Base-by-base conservation (phyloP, 2,888 invertebrate genomes). In the Drosophila pseudotakahashii region DNA sequence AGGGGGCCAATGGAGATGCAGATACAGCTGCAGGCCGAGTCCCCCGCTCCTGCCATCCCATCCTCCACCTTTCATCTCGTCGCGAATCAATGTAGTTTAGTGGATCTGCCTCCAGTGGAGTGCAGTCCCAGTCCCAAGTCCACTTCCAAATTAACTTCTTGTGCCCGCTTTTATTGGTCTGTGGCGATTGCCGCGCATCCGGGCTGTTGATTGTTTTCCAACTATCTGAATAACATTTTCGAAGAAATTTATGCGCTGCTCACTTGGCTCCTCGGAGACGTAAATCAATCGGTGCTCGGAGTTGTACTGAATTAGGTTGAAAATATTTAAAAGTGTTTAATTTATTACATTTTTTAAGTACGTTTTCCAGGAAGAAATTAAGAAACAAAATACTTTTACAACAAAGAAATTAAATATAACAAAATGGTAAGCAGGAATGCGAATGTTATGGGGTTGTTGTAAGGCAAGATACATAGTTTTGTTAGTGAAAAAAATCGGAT, bases 71-170 rank as follows among this genome's bases (percentile, higher is more conserved):
- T 14, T 16, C 47, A 10, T 32, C 32, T 32, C 16, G 5, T 11
- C 13, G 26, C n/a, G 10, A 67, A 32, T 44, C 42, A 30, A 34
- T 61, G 47, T 48, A 26, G 26, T 37, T 42, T 11, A 13, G 14
- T 14, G 52, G 39, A 59, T 59, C 57, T 32, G 57, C 13, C 44
- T 44, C 11, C 13, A 42, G 10, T 42, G 42, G 14, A 9, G 7
- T 16, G 37, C 6, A 10, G 37, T n/a, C 11, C n/a, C 14, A 23
- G 23, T 26, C 26, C 26, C 26, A 26, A 26, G 26, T 26, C 47
- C 47, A 16, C 47, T 39, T 14, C 47, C 62, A 61, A 62, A 62
- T 62, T 39, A 47, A 62, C 62, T 62, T 47, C 14, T 23, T 45
- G 36, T 14, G 41, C 58, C 14, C 13, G 13, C 39, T 42, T 58